Evolutionary conservation across 2,113 vertebrate genomes (phyloP).

Genomic region (Chascanopsetta lugubris): DNA sequence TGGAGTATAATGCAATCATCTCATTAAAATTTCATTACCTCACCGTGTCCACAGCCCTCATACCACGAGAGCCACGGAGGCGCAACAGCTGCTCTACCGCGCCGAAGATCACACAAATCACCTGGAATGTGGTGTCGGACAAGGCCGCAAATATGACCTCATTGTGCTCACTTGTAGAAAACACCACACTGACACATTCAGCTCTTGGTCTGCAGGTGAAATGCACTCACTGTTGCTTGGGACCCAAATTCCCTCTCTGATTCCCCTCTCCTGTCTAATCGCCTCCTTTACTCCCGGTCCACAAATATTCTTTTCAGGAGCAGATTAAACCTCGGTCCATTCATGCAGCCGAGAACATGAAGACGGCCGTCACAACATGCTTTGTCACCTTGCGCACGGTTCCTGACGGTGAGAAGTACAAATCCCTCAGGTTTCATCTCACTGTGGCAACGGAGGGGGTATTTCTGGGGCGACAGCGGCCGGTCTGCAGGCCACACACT

Average conservation of each 20-base stretch:
- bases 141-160: background rate
- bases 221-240: background rate
- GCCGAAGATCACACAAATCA: conserved; percentile 17
- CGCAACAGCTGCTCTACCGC: conserved; percentile 59
- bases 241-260: background rate
- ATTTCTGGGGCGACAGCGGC: conserved; percentile 38
- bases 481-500: conserved; percentile 39
- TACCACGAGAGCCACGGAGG: conserved; percentile 23
- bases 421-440: conserved; percentile 68
- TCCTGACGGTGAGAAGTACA: conserved; percentile 61
- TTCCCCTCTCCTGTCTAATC: background rate
- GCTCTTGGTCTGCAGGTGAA: conserved; percentile 24
- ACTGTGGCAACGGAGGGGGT: conserved; percentile 18
- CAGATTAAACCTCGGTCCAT: conserved; percentile 58
- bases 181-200: too few relatives aligned
- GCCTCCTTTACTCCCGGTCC: conserved; percentile 3
- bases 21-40: conserved; percentile 70
- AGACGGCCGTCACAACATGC: conserved; percentile 72
- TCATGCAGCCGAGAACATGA: conserved; percentile 50
- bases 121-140: conserved; percentile 26
- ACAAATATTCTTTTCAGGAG: conserved; percentile 56
- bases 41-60: conserved; percentile 30
- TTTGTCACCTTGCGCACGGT: conserved; percentile 26
- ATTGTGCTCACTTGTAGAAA: conserved; percentile 1
- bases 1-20: conserved; percentile 45